A percentile compares a stretch with the other conserved stretches of the same genome.
Evolutionary conservation across 2,797 vertebrate genomes (phyloP).

Genomic region (Pipistrellus pipistrellus): DNA sequence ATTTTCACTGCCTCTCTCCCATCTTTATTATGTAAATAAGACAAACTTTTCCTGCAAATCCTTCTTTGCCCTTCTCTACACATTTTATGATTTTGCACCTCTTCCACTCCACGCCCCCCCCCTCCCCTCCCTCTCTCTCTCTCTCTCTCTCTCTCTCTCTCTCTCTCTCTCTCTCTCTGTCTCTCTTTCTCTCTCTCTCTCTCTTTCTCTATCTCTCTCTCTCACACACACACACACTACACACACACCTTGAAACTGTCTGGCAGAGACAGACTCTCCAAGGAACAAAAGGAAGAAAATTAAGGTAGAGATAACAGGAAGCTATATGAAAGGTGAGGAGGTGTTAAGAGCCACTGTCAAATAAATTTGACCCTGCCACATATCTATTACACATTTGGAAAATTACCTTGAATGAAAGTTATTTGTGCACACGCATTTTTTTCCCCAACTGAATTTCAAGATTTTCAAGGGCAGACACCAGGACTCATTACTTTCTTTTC

Average conservation of each 20-base stretch:
- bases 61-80: neutral
- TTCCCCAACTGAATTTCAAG: constrained; percentile 42
- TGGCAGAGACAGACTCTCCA: neutral
- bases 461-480: constrained; percentile 43
- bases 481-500: neutral
- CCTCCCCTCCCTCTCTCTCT: too few relatives aligned
- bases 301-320: neutral
- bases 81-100: neutral
- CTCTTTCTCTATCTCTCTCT: too few relatives aligned
- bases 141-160: too few relatives aligned
- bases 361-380: neutral
- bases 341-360: neutral
- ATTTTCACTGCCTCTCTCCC: neutral
- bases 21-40: neutral
- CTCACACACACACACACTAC: too few relatives aligned
- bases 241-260: neutral
- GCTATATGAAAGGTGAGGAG: neutral
- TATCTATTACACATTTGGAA: constrained; percentile 27
- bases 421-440: constrained; percentile 10
- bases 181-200: too few relatives aligned
- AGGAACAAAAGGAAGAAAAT: neutral
- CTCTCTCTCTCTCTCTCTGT: too few relatives aligned
- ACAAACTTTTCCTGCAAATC: neutral
- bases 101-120: too few relatives aligned
- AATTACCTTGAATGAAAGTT: constrained; percentile 55